phyloP scores from a whole-genome alignment of 1,140 invertebrate genomes.

The Bilobella aurantiaca region DNA sequence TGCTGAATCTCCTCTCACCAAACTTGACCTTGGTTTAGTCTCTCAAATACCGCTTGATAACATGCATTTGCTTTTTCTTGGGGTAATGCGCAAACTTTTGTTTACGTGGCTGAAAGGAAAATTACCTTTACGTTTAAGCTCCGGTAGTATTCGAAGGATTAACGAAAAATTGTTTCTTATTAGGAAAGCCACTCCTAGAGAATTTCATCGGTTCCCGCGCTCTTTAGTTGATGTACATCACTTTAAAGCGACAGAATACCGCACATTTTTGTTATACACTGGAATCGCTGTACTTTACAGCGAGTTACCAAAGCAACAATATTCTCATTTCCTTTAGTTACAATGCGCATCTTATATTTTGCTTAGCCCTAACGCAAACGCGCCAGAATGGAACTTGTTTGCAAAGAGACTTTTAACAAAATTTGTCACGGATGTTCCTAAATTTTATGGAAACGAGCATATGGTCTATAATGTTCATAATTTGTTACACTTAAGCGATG shows the following conservation, averaged over 20 bases:
- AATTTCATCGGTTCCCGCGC: conserved; percentile 39
- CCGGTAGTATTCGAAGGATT: conserved; percentile 20
- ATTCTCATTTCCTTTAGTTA: not conserved
- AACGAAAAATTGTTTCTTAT: conserved; percentile 16
- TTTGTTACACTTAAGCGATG: too few species aligned
- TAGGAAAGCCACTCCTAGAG: conserved; percentile 27
- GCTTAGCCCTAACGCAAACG: not conserved
- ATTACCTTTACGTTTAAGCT: not conserved
- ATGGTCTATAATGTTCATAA: too few species aligned
- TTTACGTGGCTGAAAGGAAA: conserved; percentile 27
- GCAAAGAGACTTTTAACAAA: too few species aligned
- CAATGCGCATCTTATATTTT: conserved; percentile 1
- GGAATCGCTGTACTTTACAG: not conserved
- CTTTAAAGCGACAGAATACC: conserved; percentile 1
- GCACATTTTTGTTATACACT: conserved; percentile 4
- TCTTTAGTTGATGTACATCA: conserved; percentile 2
- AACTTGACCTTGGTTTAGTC: conserved; percentile 33
- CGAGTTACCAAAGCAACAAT: not conserved
- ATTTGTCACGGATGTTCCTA: too few species aligned
- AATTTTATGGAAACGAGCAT: too few species aligned
- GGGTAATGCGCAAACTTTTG: conserved; percentile 36
- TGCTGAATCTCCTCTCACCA: conserved; percentile 22
- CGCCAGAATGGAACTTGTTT: not conserved
- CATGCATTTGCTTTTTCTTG: conserved; percentile 38
- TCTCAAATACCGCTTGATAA: conserved; percentile 37